phyloP scores from a whole-genome alignment of 1,140 invertebrate genomes.

The Ditylenchus dipsaci region DNA sequence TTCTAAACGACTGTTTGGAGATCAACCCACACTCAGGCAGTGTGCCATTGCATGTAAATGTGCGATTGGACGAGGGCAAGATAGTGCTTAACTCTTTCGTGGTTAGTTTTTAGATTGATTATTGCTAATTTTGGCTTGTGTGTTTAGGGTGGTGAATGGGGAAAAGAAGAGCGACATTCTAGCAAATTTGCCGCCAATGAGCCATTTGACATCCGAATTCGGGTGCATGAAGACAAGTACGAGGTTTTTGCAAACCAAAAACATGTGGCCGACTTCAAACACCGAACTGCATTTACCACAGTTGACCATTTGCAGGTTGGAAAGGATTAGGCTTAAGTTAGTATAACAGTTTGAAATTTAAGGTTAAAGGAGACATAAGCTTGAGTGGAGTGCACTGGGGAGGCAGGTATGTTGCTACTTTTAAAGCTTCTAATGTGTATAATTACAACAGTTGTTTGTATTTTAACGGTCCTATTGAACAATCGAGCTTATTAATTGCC shows the following conservation, averaged over 20 bases:
- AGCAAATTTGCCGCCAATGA: conserved; percentile 33
- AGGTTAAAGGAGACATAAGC: conserved; percentile 43
- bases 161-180: conserved; percentile 39
- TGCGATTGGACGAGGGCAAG: conserved; percentile 43
- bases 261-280: conserved; percentile 31
- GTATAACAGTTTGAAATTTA: conserved; percentile 9
- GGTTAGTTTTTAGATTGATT: neutral
- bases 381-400: conserved; percentile 51
- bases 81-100: conserved; percentile 37
- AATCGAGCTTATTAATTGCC: too few relatives aligned
- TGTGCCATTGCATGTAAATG: conserved; percentile 34
- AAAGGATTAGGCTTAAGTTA: neutral
- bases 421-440: too few relatives aligned
- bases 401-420: too few relatives aligned
- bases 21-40: conserved; percentile 25
- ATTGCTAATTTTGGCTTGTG: neutral
- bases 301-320: conserved; percentile 33
- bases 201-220: conserved; percentile 37
- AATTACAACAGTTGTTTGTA: too few relatives aligned
- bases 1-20: conserved; percentile 19
- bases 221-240: conserved; percentile 42
- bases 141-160: conserved; percentile 32
- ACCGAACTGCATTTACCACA: conserved; percentile 24
- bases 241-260: conserved; percentile 37
- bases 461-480: too few relatives aligned